Percentiles rank a stretch among this genome's conserved stretches.
Conservation (phyloP, 2,888 invertebrate species). For the Nebria brevicollis region DNA sequence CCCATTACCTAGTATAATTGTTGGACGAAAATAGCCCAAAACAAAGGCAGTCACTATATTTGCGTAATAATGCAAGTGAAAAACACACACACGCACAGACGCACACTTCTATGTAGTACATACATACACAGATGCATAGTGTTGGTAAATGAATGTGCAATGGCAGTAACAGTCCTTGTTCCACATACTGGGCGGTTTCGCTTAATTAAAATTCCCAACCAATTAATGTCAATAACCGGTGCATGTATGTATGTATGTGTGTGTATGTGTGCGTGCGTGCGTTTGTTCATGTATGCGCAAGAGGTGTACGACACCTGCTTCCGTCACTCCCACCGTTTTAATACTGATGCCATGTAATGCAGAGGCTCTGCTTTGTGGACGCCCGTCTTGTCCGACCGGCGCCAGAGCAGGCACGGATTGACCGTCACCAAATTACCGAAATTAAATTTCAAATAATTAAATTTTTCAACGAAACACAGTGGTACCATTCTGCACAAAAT, state of each 20-base stretch:
- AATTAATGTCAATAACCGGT: slow-evolving; percentile 49
- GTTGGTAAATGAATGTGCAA: slow-evolving; percentile 37
- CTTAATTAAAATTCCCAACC: slow-evolving; percentile 51
- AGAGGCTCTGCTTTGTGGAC: not conserved
- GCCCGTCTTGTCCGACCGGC: slow-evolving; percentile 3
- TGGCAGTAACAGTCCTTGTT: slow-evolving; percentile 27
- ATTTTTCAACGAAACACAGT: not conserved
- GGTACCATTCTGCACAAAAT: no score
- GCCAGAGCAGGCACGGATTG: slow-evolving; percentile 12
- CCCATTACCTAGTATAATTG: not conserved
- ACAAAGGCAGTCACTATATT: not conserved
- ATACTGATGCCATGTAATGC: not conserved
- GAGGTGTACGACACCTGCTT: slow-evolving; percentile 34
- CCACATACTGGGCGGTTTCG: slow-evolving; percentile 27
- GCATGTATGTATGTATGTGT: slow-evolving; percentile 23
- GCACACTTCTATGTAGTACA: not conserved
- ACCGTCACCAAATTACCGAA: not conserved
- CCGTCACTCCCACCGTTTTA: slow-evolving; percentile 32
- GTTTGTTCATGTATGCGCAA: slow-evolving; percentile 27
- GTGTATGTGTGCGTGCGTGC: slow-evolving; percentile 31
- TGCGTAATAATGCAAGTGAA: not conserved
- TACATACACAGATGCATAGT: slow-evolving; percentile 21
- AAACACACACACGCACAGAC: not conserved
- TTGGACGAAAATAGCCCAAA: not conserved
- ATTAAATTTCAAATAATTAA: not conserved